phyloP scores from a whole-genome alignment of 2,113 vertebrate genomes.

The Brachirus orientalis region DNA sequence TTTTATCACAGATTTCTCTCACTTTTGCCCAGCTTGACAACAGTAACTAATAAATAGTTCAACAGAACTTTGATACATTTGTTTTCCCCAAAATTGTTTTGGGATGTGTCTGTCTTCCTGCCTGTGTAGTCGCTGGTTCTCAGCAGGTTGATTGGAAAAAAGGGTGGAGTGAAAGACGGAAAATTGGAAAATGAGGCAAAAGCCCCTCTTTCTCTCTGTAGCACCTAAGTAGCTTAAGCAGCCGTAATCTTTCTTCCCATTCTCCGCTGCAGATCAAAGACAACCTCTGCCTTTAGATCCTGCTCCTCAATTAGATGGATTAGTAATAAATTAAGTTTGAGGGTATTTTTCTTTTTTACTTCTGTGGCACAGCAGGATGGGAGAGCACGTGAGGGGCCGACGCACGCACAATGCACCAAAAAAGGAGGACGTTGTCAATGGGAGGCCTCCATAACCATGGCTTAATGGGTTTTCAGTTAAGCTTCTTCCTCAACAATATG shows the following conservation, averaged over 20 bases:
- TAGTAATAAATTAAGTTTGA: constrained; percentile 77
- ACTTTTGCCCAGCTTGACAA: too few species aligned
- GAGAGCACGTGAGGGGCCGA: constrained; percentile 48
- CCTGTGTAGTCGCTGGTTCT: background rate
- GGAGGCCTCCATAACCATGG: constrained; percentile 65
- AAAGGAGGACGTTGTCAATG: constrained; percentile 42
- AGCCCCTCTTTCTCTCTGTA: constrained; percentile 24
- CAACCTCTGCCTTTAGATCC: constrained; percentile 52
- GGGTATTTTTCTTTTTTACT: constrained; percentile 55
- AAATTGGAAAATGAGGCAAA: constrained; percentile 19
- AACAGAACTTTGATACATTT: too few species aligned
- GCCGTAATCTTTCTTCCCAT: constrained; percentile 50
- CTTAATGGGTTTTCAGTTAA: constrained; percentile 52
- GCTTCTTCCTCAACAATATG: constrained; percentile 52
- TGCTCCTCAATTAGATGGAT: constrained; percentile 73
- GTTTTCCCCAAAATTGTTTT: background rate
- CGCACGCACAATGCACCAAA: constrained; percentile 30
- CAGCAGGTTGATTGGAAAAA: background rate
- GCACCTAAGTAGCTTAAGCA: constrained; percentile 65
- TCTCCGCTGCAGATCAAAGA: constrained; percentile 69
- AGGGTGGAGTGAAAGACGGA: background rate
- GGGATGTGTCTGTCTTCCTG: background rate
- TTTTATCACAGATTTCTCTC: too few species aligned
- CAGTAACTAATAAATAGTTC: too few species aligned
- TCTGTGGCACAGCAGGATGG: constrained; percentile 29